Percentiles rank a stretch among this genome's conserved stretches.
Evolutionary conservation across 2,888 invertebrate genomes (phyloP).

Genomic region (Andricus curvator): DNA sequence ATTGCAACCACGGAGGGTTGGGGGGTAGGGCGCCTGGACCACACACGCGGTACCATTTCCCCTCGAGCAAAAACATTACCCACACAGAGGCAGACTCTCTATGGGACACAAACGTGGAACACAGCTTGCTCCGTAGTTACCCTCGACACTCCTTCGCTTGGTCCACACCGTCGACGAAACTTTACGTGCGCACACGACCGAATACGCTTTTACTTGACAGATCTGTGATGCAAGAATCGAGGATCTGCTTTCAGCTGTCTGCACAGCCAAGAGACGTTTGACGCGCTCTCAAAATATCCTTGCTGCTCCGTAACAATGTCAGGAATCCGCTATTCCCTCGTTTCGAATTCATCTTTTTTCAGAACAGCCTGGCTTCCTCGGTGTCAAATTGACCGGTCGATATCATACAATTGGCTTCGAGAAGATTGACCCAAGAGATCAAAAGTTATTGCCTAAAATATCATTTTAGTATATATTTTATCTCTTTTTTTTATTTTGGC

Average conservation of each 20-base stretch:
- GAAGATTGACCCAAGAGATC: background rate
- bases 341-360: background rate
- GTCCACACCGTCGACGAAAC: conserved; percentile 49
- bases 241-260: conserved; percentile 39
- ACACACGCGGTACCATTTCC: conserved; percentile 77
- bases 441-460: background rate
- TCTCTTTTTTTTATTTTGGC: background rate
- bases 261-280: conserved; percentile 29
- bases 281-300: conserved; percentile 32
- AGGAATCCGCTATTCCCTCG: conserved; percentile 10
- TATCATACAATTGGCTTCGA: background rate
- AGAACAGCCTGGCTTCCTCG: background rate
- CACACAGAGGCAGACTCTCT: conserved; percentile 59
- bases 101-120: conserved; percentile 50
- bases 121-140: conserved; percentile 1
- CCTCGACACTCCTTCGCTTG: conserved; percentile 5
- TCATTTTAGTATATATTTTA: background rate
- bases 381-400: background rate
- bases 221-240: conserved; percentile 40
- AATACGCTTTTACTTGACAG: conserved; percentile 46
- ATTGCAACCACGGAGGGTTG: conserved; percentile 59
- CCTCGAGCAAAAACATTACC: conserved; percentile 76
- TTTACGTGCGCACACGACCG: conserved; percentile 48
- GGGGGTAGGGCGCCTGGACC: conserved; percentile 66
- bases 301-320: conserved; percentile 6